Base-by-base conservation (phyloP, 2,888 invertebrate species). In the Harmothoe impar region DNA sequence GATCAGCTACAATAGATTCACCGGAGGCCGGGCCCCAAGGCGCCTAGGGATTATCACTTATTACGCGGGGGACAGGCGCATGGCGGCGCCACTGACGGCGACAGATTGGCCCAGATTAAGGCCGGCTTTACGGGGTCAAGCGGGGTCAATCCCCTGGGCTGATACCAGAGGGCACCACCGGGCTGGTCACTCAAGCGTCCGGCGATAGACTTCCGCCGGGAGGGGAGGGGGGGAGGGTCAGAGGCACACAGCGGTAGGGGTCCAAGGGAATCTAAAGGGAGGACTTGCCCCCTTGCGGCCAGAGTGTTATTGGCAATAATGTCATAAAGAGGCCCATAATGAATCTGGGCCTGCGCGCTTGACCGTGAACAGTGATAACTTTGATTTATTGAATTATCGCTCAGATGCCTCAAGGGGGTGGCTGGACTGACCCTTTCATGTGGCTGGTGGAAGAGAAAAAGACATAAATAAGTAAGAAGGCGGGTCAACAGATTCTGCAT, bases 51-150 rank as follows among this genome's bases (percentile, higher is more conserved):
- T 81, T 81, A 81, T 81, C 81, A 81, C 81, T 33, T 81, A 81
- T 81, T 81, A 81, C 81, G 77, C 29, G 1, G 1, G 43, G 43
- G 81, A 12, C 81, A 35, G 5, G 17, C 29, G 29, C 31, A 17
- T 25, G n/a, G 35, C 3, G 81, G 35, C 43, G 35, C 35, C 35
- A 0, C 86, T 86, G 86, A 86, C 86, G 56, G 86, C 54, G 86
- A 86, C 86, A 86, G 86, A 86, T 86, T 52, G 86, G 54, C 29
- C 29, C 33, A 54, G 86, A 86, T 86, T 86, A 86, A 29, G 86
- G 54, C 56, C 25, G 86, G 52, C 54, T 86, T 86, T 54, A 31
- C 29, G 56, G 56, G 86, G 86, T 86, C 29, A 86, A 86, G 86
- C 86, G 56, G 86, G 56, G 86, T 56, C 86, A 86, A 54, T 86